Evolutionary conservation across 1,140 invertebrate genomes (phyloP).

Genomic region (Centruroides vittatus): DNA sequence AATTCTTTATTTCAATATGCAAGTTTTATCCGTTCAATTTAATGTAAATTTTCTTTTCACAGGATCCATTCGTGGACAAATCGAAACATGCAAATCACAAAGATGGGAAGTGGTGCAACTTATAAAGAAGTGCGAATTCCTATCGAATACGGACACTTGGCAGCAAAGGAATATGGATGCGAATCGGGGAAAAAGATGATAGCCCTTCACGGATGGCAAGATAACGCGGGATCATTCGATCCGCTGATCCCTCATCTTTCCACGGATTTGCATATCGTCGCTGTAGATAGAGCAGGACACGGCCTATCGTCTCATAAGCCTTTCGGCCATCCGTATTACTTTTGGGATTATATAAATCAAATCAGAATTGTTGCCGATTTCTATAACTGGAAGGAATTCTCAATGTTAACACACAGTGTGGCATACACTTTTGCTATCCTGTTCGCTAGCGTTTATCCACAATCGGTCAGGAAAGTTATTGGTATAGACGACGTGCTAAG

Average conservation of each 20-base stretch:
- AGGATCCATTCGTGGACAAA: too few relatives aligned
- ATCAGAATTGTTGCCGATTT: conserved; percentile 57
- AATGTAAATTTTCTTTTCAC: too few relatives aligned
- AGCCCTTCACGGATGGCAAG: conserved; percentile 65
- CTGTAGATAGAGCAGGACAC: conserved; percentile 42
- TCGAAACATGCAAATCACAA: too few relatives aligned
- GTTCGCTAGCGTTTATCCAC: conserved; percentile 26
- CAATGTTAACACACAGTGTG: conserved; percentile 29
- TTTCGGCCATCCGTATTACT: conserved; percentile 55
- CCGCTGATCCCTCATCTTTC: conserved; percentile 50
- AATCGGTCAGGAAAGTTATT: conserved; percentile 37
- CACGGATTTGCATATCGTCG: conserved; percentile 14
- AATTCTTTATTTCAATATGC: too few relatives aligned
- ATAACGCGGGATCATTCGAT: conserved; percentile 78
- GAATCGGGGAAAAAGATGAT: conserved; percentile 45
- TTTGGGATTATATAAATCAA: conserved; percentile 47
- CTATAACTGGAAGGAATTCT: conserved; percentile 60
- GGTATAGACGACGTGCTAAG: conserved; percentile 36
- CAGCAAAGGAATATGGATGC: conserved; percentile 52
- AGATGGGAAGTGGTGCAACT: too few relatives aligned
- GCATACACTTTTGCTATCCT: conserved; percentile 24
- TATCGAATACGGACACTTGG: conserved; percentile 59
- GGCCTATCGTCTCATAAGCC: conserved; percentile 64
- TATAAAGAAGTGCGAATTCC: conserved; percentile 42
- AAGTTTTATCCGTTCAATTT: too few relatives aligned